Evolutionary conservation across 2,888 invertebrate species (phyloP), one percentile per base, ranked within the genome.

Genomic region (Drosophila hamatofila): DNA sequence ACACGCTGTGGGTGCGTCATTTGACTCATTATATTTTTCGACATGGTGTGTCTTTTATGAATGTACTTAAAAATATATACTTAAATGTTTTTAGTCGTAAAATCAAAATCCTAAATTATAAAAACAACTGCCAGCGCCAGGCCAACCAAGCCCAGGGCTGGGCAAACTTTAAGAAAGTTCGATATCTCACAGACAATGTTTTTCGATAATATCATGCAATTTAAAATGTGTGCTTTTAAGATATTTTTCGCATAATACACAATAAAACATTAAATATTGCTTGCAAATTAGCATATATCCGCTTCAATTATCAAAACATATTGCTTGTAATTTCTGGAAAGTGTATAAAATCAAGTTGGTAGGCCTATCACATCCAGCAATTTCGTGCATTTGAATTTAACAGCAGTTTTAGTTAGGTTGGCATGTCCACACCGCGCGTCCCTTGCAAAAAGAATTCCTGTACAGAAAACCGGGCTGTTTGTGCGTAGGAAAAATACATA

Each of bases 1-100:
- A 97, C 96, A 23, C 95, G 94, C 64, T 94, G 94, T 2, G 94
- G 92, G 84, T 97, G 96, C 56, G 93, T 89, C 65, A 92, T 57
- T 62, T 91, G 83, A 39, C 75, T 80, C 48, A 92, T 67, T 39
- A 84, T 37, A 55, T 87, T 75, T 71, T 87, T 92, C 5, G 90
- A 88, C 92, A 92, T 92, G 64, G 25, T 49, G 49, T 48, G 55
- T 56, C 8, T 30, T 23, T 39, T 33, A 52, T 59, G 57, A 33
- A 23, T 51, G 25, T 30, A 56, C 14, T 18, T 35, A n/a, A 49
- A 21, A 23, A 7, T 14, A 16, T 35, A 35, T 21, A 35, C n/a
- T 18, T 49, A 21, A 33, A 21, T 37, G 7, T 33, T 48, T 37
- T 18, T 27, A 27, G 44, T 9, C 39, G 9, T n/a, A 33, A 48